Conservation (phyloP, 1,140 invertebrate genomes). For the Araneus ventricosus region DNA sequence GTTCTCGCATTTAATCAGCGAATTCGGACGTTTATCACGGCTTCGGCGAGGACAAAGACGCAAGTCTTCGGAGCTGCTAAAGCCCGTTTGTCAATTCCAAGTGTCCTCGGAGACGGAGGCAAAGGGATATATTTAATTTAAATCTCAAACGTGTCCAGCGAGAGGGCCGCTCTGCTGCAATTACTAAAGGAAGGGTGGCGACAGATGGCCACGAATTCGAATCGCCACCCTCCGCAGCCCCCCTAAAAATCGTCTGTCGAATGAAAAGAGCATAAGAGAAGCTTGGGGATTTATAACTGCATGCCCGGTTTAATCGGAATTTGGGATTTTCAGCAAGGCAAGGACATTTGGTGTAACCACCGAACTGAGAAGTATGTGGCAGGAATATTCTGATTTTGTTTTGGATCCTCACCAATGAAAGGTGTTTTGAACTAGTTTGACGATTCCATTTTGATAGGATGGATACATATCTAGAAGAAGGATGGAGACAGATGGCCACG, state of each 20-base stretch:
- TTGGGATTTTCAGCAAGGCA: not conserved
- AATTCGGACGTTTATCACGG: not conserved
- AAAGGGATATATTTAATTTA: constrained; percentile 53
- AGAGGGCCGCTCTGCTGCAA: not conserved
- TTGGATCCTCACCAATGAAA: no score
- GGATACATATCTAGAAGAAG: not conserved
- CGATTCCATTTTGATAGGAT: no score
- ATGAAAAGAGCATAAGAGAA: not conserved
- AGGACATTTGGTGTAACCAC: constrained; percentile 3
- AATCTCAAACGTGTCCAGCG: constrained; percentile 29
- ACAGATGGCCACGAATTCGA: constrained; percentile 33
- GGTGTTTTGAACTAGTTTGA: no score
- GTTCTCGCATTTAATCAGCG: constrained; percentile 41
- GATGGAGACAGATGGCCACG: constrained; percentile 36
- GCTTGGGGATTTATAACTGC: constrained; percentile 2
- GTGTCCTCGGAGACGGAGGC: not conserved
- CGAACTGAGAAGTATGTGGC: no score
- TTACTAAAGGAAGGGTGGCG: not conserved
- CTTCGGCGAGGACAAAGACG: not conserved
- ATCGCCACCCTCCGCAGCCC: not conserved
- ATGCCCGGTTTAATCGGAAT: constrained; percentile 25
- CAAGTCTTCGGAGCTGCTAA: not conserved
- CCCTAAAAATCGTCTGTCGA: constrained; percentile 25
- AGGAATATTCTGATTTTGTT: not conserved
- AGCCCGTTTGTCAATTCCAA: constrained; percentile 48